Evolutionary conservation across 2,888 invertebrate genomes (phyloP).

Genomic region (Chromoteleia sp.): DNA sequence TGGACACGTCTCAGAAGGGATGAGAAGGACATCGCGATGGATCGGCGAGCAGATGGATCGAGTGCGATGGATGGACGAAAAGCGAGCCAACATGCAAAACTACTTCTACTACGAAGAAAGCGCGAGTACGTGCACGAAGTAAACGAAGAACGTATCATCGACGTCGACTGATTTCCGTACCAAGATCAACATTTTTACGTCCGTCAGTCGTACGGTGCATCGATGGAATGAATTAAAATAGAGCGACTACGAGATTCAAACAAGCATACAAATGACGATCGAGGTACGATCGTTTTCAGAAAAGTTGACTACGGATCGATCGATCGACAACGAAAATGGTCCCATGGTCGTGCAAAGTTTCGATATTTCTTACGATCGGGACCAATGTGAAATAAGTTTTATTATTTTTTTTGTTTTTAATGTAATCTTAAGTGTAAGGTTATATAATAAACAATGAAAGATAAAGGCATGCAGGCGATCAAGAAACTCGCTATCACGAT

Average conservation of each 20-base stretch:
- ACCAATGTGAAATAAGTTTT: too few relatives aligned
- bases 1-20: constrained; percentile 26
- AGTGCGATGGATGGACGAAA: not conserved
- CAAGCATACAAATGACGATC: not conserved
- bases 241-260: not conserved
- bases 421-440: too few relatives aligned
- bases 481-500: too few relatives aligned
- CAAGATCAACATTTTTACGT: constrained; percentile 23
- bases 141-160: constrained; percentile 12
- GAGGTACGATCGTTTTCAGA: constrained; percentile 8
- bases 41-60: constrained; percentile 7
- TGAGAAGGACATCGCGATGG: too few relatives aligned
- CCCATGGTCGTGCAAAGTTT: constrained; percentile 2
- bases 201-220: constrained; percentile 24
- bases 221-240: not conserved
- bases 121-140: constrained; percentile 17
- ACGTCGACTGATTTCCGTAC: constrained; percentile 35
- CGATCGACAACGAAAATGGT: not conserved
- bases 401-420: too few relatives aligned
- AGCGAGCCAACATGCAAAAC: constrained; percentile 20
- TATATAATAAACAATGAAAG: too few relatives aligned
- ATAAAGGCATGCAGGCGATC: too few relatives aligned
- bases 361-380: constrained; percentile 1
- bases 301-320: constrained; percentile 12
- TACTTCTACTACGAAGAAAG: constrained; percentile 13